phyloP scores from a whole-genome alignment of 2,888 invertebrate genomes.

The Agrilus mali region DNA sequence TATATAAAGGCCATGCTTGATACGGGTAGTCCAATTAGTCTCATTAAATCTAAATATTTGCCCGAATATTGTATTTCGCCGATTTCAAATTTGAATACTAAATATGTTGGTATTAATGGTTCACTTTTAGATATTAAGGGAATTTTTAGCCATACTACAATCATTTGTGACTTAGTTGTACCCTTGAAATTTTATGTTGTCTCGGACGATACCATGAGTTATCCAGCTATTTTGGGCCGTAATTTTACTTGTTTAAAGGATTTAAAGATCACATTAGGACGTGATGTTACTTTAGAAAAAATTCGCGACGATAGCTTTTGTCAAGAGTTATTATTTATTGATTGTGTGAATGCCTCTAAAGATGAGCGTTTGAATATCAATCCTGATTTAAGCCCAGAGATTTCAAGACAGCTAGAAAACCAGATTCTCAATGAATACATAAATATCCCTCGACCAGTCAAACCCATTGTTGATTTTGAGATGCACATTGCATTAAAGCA shows the following conservation, averaged over 20 bases:
- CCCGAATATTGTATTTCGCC: not conserved
- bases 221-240: constrained; percentile 5
- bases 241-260: constrained; percentile 3
- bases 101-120: too few relatives aligned
- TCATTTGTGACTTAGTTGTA: too few relatives aligned
- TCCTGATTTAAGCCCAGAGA: not conserved
- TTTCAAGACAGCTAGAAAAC: not conserved
- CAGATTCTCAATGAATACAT: constrained; percentile 1
- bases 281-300: too few relatives aligned
- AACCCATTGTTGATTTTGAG: constrained; percentile 2
- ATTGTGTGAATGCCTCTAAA: too few relatives aligned
- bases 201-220: constrained; percentile 5
- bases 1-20: constrained; percentile 24
- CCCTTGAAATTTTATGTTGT: constrained; percentile 9
- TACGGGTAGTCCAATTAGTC: constrained; percentile 9
- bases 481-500: constrained; percentile 3
- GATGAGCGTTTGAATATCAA: too few relatives aligned
- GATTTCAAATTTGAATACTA: too few relatives aligned
- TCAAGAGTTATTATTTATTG: too few relatives aligned
- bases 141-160: too few relatives aligned
- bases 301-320: too few relatives aligned
- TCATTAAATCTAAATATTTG: constrained; percentile 6
- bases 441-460: not conserved
- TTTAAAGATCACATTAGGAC: not conserved
- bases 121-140: too few relatives aligned